Evolutionary conservation across 2,797 vertebrate species (phyloP), one percentile per base, ranked within the genome.

Genomic region (Coranthus polyacanthus): DNA sequence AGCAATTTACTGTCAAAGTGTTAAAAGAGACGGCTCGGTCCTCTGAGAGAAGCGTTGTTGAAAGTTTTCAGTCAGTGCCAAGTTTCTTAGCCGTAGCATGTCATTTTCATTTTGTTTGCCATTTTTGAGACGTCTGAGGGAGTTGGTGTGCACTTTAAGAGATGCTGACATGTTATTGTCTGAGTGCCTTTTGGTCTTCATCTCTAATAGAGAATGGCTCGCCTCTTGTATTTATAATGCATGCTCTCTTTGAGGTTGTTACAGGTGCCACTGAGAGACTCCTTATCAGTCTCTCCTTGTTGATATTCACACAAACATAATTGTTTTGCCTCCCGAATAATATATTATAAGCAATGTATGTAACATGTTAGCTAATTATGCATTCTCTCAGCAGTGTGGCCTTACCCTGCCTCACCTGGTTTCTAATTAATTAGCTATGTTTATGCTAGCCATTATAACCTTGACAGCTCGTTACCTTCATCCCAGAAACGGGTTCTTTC

Each of bases 381-480:
- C 69, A 89, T 88, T 89, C 81, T 69, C 68, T 74, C 64, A 62
- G 81, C 68, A 66, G 67, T 57, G 52, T 63, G 85, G 83, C 78
- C 70, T 68, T 62, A 85, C 56, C 60, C 80, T 68, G 52, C 68
- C 55, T 88, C 82, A 84, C 82, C 85, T 87, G 67, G 60, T 75
- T 77, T 81, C 84, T 94, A 92, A 93, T 94, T 92, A 93, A 92
- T 91, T 83, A 85, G 80, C 81, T 71, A 61, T 91, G 92, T 93
- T 93, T 92, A 90, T 88, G 75, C 89, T 89, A 67, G 81, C 85
- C 83, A 89, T 92, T 90, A 87, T 87, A 86, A 84, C 86, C 72
- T 75, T 91, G 91, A 88, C 92, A 93, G 91, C 86, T 92, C 79
- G 84, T 89, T 90, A 85, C 79, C 79, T 91, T 92, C 83, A 88